Evolutionary conservation across 37 sponge, comb jelly and placozoan genomes (phyloP).

Genomic region (Beroe forskalii): DNA sequence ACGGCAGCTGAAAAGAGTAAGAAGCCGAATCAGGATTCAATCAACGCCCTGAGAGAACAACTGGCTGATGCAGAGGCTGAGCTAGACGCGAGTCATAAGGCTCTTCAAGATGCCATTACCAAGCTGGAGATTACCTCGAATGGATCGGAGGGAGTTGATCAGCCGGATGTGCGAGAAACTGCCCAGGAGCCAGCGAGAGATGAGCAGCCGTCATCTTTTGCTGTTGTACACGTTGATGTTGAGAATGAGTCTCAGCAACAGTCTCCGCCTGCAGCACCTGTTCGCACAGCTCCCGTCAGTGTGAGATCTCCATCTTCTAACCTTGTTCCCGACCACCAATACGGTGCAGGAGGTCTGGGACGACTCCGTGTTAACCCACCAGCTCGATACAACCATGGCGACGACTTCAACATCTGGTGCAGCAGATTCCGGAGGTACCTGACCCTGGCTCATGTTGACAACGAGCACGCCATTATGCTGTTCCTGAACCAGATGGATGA

Average conservation of each 20-base stretch:
- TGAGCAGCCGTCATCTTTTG: neutral
- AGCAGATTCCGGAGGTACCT: neutral
- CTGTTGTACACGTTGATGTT: neutral
- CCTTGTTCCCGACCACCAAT: neutral
- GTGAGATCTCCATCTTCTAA: neutral
- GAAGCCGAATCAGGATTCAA: neutral
- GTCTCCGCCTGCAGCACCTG: neutral
- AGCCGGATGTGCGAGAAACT: neutral
- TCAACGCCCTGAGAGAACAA: neutral
- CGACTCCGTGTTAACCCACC: neutral
- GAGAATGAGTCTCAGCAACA: neutral
- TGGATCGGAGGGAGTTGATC: neutral
- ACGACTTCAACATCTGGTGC: neutral
- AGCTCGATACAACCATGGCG: neutral
- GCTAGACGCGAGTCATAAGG: neutral
- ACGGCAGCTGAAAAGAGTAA: neutral
- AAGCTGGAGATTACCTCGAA: neutral
- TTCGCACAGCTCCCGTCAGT: neutral
- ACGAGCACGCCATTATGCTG: neutral
- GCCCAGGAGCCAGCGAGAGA: neutral
- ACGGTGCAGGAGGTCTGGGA: neutral
- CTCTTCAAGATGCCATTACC: neutral
- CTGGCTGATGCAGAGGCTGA: neutral
- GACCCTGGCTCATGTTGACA: neutral
- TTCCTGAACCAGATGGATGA: neutral